Conservation (phyloP, 2,113 vertebrate genomes). For the Chaetodon trifascialis region DNA sequence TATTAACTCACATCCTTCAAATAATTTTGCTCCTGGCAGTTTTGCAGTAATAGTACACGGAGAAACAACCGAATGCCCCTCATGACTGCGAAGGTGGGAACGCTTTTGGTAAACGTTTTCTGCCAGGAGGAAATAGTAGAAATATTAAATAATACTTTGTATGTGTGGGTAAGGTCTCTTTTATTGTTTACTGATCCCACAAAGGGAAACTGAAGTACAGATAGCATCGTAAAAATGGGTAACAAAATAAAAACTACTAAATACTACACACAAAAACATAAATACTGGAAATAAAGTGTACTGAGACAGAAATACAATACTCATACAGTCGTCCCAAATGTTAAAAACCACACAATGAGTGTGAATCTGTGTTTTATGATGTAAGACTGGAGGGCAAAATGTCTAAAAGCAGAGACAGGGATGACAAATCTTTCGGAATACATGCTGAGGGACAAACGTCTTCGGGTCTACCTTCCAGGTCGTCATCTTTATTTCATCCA, state of each 20-base stretch:
- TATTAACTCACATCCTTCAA: slow-evolving; percentile 3
- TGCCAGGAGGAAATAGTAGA: slow-evolving; percentile 20
- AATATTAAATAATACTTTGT: not conserved
- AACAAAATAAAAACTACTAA: not conserved
- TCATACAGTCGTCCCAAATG: too few relatives aligned
- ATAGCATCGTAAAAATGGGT: not conserved
- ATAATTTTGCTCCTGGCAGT: slow-evolving; percentile 14
- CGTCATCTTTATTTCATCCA: not conserved
- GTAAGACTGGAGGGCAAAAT: too few relatives aligned
- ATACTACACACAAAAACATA: not conserved
- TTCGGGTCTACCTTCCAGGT: not conserved
- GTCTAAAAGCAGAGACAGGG: too few relatives aligned
- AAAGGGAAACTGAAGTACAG: not conserved
- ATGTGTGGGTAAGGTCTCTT: not conserved
- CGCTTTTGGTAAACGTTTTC: not conserved
- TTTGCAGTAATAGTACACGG: not conserved
- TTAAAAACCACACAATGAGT: too few relatives aligned
- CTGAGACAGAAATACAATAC: not conserved
- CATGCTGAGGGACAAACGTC: not conserved
- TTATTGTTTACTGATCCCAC: not conserved
- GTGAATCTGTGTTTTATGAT: too few relatives aligned
- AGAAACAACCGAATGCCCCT: not conserved
- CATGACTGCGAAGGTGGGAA: slow-evolving; percentile 4
- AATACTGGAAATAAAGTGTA: not conserved
- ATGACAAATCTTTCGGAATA: not conserved